Evolutionary conservation across 1,140 invertebrate genomes (phyloP).

Genomic region (Colletes latitarsis): DNA sequence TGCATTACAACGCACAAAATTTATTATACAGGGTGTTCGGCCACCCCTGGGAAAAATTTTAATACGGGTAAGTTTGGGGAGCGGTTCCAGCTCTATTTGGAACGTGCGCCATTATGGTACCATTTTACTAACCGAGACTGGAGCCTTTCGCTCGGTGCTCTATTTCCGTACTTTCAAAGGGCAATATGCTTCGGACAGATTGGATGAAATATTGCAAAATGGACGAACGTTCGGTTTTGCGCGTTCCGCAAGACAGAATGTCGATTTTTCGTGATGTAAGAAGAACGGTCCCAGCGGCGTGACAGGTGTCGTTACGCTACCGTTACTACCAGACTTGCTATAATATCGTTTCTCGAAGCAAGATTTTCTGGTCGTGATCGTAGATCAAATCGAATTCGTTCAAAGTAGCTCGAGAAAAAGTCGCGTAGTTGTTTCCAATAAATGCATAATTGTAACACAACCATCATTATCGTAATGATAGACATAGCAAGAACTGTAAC

Average conservation of each 20-base stretch:
- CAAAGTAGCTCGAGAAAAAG: slow-evolving; percentile 24
- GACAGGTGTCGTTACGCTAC: slow-evolving; percentile 45
- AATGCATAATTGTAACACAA: background rate
- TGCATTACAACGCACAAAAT: no score
- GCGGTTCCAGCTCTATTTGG: no score
- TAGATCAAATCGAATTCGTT: slow-evolving; percentile 16
- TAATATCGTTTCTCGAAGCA: slow-evolving; percentile 23
- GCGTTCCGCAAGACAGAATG: slow-evolving; percentile 23
- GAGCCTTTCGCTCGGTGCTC: no score
- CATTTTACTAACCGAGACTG: no score
- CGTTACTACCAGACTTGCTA: background rate
- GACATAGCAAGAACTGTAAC: no score
- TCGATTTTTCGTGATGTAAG: slow-evolving; percentile 48
- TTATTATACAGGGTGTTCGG: no score
- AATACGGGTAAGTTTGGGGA: no score
- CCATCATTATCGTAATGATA: no score
- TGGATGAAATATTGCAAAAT: slow-evolving; percentile 21
- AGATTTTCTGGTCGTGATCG: slow-evolving; percentile 4
- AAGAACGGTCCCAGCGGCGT: slow-evolving; percentile 10
- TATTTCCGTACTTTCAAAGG: background rate
- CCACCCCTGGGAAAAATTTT: no score
- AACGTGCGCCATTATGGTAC: no score
- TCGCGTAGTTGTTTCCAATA: background rate
- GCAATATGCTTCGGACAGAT: background rate
- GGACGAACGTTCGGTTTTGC: no score